Base-by-base conservation (phyloP, 2,797 vertebrate genomes). In the Denticeps clupeoides region DNA sequence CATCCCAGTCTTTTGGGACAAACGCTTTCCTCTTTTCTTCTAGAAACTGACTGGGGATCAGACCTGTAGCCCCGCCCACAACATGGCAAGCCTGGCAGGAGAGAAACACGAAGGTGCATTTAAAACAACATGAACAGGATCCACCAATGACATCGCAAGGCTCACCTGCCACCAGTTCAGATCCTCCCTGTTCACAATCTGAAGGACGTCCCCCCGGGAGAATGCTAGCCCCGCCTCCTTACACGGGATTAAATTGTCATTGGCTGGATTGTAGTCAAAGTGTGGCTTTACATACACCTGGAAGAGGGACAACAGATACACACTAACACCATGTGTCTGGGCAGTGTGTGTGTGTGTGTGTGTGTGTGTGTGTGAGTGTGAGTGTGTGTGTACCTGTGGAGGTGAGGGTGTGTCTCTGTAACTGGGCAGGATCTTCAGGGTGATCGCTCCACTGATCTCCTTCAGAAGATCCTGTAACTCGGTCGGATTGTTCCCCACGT, bases 1-100 rank as follows among this genome's bases (percentile, higher is more conserved):
- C 90, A 57, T 97, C 90, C 78, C 90, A 89, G 71, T 98, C 94
- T 71, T 88, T 84, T 31, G 91, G 89, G 63, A 97, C 92, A 68
- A 97, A 99, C 7, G 93, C 93, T 79, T 99, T 99, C 62, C 93
- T 89, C 71, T 99, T 99, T 81, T 99, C 95, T 69, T 99, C 93
- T 67, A 98, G 67, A 73, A 96, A 95, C 74, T 98, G 93, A 74
- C 95, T 99, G 63, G 95, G 95, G 64, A 99, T 92, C 57, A 99
- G 86, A 32, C 95, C 93, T 7, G 91, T 93, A 7, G 87, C 90
- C 45, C 91, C 90, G 27, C 82, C 89, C 68, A 88, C 88, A 43
- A 93, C 74, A 47, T 96, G 89, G 70, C 88, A 91, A n/a, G 93
- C 93, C 93, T 97, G 68, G 16, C 11, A 46, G 11, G 54, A 41